Evolutionary conservation across 2,797 vertebrate species (phyloP).

Genomic region (Alca torda): DNA sequence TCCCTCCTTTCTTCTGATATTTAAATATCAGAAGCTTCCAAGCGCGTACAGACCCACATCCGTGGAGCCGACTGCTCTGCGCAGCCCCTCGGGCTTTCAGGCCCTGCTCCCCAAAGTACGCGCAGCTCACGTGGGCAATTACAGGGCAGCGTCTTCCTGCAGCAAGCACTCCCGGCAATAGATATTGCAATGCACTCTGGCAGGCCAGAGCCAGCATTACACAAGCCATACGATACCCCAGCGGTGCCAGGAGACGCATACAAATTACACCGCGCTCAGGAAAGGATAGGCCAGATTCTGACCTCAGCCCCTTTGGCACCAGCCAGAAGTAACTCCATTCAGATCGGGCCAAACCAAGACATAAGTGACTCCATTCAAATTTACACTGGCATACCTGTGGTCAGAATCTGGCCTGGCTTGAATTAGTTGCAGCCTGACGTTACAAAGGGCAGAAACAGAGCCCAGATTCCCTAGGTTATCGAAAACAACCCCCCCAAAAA

Average conservation of each 20-base stretch:
- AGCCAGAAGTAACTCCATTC: conserved; percentile 52
- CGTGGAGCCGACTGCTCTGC: accelerated
- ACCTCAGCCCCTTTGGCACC: conserved; percentile 57
- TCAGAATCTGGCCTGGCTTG: conserved; percentile 60
- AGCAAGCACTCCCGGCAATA: not conserved
- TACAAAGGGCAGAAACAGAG: conserved; percentile 29
- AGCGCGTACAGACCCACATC: accelerated
- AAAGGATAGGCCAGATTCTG: conserved; percentile 64
- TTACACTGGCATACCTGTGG: conserved; percentile 57
- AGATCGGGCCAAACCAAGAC: conserved; percentile 58
- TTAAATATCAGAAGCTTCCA: not conserved
- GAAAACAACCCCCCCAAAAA: not conserved
- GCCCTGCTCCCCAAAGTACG: not conserved
- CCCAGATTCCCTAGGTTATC: conserved; percentile 57
- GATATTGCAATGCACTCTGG: not conserved
- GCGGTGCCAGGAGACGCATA: conserved; percentile 10
- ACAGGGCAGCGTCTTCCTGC: not conserved
- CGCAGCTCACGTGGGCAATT: not conserved
- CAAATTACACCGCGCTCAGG: conserved; percentile 36
- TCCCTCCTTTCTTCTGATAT: not conserved
- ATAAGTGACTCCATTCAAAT: conserved; percentile 63
- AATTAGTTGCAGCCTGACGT: conserved; percentile 47
- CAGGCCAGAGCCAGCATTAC: conserved; percentile 15
- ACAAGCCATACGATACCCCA: conserved; percentile 36
- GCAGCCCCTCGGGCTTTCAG: not conserved